Percentiles rank a stretch among this genome's conserved stretches.
phyloP scores from a whole-genome alignment of 2,113 vertebrate genomes.

The Tonatia bakeri region DNA sequence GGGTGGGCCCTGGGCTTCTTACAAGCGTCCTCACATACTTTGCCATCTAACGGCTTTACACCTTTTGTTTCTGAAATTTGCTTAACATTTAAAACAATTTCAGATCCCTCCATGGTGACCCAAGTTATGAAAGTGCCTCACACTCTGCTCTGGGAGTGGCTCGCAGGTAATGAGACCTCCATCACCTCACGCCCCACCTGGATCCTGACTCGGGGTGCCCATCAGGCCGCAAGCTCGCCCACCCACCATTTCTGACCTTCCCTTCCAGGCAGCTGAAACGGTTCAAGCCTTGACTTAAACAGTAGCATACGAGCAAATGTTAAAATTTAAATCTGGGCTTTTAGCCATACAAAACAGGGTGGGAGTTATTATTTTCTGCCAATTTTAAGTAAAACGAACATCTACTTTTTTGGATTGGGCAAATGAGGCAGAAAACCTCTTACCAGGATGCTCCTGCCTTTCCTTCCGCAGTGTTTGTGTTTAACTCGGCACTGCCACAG shows the following conservation, averaged over 20 bases:
- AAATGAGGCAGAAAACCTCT: conserved; percentile 39
- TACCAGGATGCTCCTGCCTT: background rate
- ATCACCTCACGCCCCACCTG: background rate
- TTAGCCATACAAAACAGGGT: conserved; percentile 73
- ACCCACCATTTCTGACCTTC: conserved; percentile 25
- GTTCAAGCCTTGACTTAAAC: conserved; percentile 62
- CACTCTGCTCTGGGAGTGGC: rapidly evolving
- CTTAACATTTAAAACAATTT: background rate
- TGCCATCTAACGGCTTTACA: background rate
- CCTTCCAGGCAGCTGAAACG: conserved; percentile 46
- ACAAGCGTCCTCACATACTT: background rate
- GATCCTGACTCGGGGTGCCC: background rate
- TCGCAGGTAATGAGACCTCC: rapidly evolving
- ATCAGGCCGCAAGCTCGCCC: background rate
- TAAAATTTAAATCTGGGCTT: conserved; percentile 70
- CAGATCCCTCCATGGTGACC: background rate
- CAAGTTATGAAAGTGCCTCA: background rate
- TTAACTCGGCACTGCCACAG: background rate
- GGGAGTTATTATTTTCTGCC: conserved; percentile 65
- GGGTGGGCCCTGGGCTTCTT: background rate
- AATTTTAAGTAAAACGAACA: conserved; percentile 69
- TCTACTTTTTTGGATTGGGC: background rate
- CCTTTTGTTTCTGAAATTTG: background rate
- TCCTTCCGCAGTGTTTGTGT: background rate
- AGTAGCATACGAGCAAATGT: conserved; percentile 65